Conservation (phyloP, 2,113 vertebrate species). For the Sander lucioperca region DNA sequence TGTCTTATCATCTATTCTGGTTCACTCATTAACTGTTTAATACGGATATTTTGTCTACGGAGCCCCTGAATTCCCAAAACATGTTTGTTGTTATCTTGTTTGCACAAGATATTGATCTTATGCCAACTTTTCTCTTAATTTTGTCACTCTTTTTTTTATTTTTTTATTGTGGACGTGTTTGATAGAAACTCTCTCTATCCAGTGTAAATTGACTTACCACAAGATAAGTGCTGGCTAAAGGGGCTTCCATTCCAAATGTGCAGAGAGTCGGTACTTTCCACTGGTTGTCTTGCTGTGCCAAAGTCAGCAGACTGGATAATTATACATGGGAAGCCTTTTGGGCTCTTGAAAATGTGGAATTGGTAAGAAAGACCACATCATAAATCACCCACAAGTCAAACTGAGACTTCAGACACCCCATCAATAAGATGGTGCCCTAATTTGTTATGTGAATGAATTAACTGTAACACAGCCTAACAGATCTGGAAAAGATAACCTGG, state of each 20-base stretch:
- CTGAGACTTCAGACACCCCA: neutral
- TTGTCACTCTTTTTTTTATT: neutral
- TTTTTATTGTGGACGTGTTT: neutral
- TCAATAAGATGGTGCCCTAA: too few species aligned
- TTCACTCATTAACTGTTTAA: neutral
- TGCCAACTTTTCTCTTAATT: neutral
- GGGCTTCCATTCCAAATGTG: conserved; percentile 10
- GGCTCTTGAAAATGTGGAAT: conserved; percentile 28
- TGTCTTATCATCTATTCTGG: neutral
- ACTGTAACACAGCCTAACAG: neutral
- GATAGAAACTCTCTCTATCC: conserved; percentile 6
- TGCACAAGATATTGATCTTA: neutral
- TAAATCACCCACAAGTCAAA: conserved; percentile 15
- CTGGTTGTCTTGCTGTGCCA: conserved; percentile 39
- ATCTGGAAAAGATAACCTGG: neutral
- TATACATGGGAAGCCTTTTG: conserved; percentile 15
- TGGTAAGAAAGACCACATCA: conserved; percentile 45
- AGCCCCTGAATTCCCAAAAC: neutral
- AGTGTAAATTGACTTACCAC: conserved; percentile 3
- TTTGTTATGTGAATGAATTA: neutral
- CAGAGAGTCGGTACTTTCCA: conserved; percentile 55
- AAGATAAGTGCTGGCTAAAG: conserved; percentile 16
- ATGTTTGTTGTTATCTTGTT: neutral
- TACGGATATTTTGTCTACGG: neutral
- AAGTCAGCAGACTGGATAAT: conserved; percentile 59